phyloP scores from a whole-genome alignment of 2,797 vertebrate species.

The Danio albolineatus region DNA sequence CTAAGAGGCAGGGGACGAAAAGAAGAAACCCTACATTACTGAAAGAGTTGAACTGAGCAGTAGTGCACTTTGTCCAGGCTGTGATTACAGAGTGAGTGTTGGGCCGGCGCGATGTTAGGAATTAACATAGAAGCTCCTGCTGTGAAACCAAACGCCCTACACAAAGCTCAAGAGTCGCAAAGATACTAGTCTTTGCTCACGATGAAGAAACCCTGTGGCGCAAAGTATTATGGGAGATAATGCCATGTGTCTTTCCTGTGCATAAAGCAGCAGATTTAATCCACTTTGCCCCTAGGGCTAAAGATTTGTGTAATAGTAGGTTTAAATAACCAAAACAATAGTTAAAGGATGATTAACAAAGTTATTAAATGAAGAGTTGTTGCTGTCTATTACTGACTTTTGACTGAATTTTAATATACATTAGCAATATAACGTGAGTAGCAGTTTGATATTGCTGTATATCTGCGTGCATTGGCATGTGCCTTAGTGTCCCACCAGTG shows the following conservation, averaged over 20 bases:
- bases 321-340: background rate
- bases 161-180: conserved; percentile 13
- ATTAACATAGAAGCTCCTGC: conserved; percentile 32
- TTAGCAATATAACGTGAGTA: too few relatives aligned
- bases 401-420: background rate
- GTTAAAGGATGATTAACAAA: background rate
- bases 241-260: background rate
- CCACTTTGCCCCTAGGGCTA: background rate
- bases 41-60: conserved; percentile 25
- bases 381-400: background rate
- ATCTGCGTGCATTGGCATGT: too few relatives aligned
- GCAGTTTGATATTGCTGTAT: too few relatives aligned
- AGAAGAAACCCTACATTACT: conserved; percentile 27
- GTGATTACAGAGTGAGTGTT: conserved; percentile 24
- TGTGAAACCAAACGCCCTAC: background rate
- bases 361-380: background rate
- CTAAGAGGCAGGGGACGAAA: conserved; percentile 1
- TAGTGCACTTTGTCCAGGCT: conserved; percentile 34
- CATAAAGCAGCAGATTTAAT: background rate
- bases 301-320: background rate
- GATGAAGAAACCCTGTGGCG: background rate
- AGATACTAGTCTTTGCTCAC: background rate
- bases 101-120: background rate
- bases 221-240: conserved; percentile 14
- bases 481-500: too few relatives aligned